Conservation (phyloP, 2,113 vertebrate species). For the Malurus elegans region DNA sequence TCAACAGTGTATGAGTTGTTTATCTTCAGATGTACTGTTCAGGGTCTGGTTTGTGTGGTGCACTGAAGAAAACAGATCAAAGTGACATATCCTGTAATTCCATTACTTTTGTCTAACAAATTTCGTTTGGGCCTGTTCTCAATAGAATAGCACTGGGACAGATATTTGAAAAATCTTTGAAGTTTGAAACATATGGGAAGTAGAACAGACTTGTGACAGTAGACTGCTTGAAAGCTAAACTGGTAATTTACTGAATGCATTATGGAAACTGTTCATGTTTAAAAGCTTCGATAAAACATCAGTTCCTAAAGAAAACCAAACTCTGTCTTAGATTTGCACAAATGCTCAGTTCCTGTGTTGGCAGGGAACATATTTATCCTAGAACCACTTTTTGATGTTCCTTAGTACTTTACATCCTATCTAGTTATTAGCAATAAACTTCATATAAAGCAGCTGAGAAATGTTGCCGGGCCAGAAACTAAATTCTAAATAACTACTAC, state of each 20-base stretch:
- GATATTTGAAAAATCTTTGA: conserved; percentile 31
- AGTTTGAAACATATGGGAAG: conserved; percentile 6
- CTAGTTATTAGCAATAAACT: background rate
- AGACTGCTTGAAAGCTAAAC: background rate
- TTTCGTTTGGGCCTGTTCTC: conserved; percentile 26
- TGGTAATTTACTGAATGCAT: background rate
- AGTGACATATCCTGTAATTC: conserved; percentile 26
- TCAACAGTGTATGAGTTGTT: background rate
- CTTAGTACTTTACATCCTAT: background rate
- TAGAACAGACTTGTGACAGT: background rate
- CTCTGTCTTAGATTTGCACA: background rate
- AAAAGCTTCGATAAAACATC: background rate
- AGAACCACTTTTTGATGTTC: background rate
- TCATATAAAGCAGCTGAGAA: background rate
- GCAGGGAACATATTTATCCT: background rate
- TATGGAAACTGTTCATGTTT: background rate
- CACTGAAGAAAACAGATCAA: conserved; percentile 6
- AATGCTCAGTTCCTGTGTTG: background rate
- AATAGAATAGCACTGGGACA: background rate
- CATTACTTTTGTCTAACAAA: conserved; percentile 19
- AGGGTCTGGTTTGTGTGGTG: conserved; percentile 2
- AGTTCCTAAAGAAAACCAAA: background rate
- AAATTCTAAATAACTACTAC: background rate
- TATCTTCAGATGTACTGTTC: background rate
- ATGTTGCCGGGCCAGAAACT: background rate